A percentile compares a stretch with the other conserved stretches of the same genome.
Conservation (phyloP, 2,113 vertebrate genomes). For the Mesoclemmys tuberculata region DNA sequence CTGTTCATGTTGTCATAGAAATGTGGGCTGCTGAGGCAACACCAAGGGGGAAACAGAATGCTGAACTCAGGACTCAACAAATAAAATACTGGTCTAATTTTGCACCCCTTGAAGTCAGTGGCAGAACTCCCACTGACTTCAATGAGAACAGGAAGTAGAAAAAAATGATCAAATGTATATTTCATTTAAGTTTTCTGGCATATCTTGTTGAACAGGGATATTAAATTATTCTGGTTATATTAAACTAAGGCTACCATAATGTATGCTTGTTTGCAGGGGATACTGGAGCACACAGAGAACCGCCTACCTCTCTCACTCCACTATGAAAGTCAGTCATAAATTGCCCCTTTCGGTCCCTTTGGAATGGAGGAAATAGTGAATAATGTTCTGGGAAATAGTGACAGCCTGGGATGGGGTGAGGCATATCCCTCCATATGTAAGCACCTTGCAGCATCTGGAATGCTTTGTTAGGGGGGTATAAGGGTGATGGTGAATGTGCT, state of each 20-base stretch:
- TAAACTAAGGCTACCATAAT: background rate
- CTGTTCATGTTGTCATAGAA: background rate
- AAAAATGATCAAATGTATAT: accelerated
- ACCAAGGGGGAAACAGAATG: accelerated
- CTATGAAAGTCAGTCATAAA: background rate
- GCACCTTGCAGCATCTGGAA: background rate
- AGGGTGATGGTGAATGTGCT: background rate
- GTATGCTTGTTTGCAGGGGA: background rate
- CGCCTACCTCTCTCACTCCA: background rate
- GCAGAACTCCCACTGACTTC: background rate
- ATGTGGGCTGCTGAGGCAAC: background rate
- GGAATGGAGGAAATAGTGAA: no score
- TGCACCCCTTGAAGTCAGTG: background rate
- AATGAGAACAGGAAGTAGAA: background rate
- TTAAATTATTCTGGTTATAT: background rate
- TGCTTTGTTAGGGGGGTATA: accelerated
- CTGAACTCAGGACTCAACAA: accelerated
- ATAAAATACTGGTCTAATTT: background rate
- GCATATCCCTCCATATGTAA: accelerated
- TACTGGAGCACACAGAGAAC: accelerated
- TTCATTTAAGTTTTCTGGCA: background rate
- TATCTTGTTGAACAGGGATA: background rate
- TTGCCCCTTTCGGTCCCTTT: background rate
- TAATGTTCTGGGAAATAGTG: no score
- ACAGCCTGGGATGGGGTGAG: background rate